Evolutionary conservation across 2,113 vertebrate genomes (phyloP), one percentile per base, ranked within the genome.

Genomic region (Corvus moneduloides): DNA sequence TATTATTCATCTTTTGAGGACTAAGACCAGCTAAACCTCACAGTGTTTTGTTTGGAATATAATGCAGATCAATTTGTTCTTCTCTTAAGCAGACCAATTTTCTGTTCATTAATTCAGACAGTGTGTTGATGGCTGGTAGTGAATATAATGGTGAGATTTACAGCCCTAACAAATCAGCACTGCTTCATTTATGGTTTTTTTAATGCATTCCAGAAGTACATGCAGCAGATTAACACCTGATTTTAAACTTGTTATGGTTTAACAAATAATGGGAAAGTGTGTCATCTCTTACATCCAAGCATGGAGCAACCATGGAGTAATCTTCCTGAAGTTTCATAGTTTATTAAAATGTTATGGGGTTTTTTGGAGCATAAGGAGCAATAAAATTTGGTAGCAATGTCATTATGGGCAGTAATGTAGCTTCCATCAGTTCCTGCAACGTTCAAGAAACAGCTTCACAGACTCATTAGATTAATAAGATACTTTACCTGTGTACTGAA

Each of bases 61-160:
- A 90, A 69, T 23, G 37, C 64, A 39, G 43, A 96, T 94, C 96
- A 96, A 73, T 96, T 93, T 94, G 68, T 79, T 89, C 72, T 94
- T 91, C 86, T 96, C 82, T 89, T 96, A 96, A 96, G 88, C 74
- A 96, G 89, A 75, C 28, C 51, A 83, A 86, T 95, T 97, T 93
- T 83, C 88, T 95, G 63, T 94, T 97, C 89, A 93, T 96, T 97
- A 95, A 90, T 83, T 92, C 90, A 78, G 67, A 76, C 3, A 20
- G 75, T 84, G 86, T 83, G 71, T 67, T 68, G 68, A 87, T 71
- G 76, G 64, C 80, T 49, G 23, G 23, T 74, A 37, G 92, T 87
- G 96, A 96, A 77, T 89, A 69, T 76, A 79, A 94, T 52, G 68
- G 82, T 46, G 86, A 84, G 90, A 91, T 94, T 95, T 92, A 82